phyloP scores from a whole-genome alignment of 2,888 invertebrate species.

The Metalampra italica region DNA sequence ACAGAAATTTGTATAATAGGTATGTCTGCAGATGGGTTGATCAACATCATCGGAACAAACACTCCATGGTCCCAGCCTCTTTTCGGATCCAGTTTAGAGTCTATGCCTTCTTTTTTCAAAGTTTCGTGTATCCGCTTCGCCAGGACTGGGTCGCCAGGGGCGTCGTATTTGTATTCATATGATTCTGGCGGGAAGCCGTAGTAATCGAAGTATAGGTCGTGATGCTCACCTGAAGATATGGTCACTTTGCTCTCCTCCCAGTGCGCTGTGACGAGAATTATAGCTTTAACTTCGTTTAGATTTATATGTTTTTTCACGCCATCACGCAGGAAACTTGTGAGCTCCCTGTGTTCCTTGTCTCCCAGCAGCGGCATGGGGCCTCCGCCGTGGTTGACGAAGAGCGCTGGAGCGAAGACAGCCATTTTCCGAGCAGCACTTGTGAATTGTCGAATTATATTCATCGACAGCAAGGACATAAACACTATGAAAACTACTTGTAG shows the following conservation, averaged over 20 bases:
- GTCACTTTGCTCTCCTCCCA: slow-evolving; percentile 64
- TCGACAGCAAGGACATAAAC: slow-evolving; percentile 63
- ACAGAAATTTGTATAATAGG: slow-evolving; percentile 68
- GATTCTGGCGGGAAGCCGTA: slow-evolving; percentile 70
- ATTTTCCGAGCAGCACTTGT: slow-evolving; percentile 49
- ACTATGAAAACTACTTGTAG: slow-evolving; percentile 61
- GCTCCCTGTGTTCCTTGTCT: slow-evolving; percentile 56
- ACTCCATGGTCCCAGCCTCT: slow-evolving; percentile 75
- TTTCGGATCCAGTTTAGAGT: slow-evolving; percentile 53
- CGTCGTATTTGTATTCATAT: slow-evolving; percentile 63
- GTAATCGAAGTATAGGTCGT: slow-evolving; percentile 66
- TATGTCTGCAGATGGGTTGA: slow-evolving; percentile 60
- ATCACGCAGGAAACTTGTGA: slow-evolving; percentile 58
- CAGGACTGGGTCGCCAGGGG: slow-evolving; percentile 57
- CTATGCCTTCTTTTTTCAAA: slow-evolving; percentile 51
- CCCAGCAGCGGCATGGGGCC: slow-evolving; percentile 65
- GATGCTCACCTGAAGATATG: slow-evolving; percentile 63
- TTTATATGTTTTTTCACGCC: slow-evolving; percentile 59
- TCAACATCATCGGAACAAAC: slow-evolving; percentile 71
- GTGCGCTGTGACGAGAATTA: slow-evolving; percentile 67
- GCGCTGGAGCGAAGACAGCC: slow-evolving; percentile 59
- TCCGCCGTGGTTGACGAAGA: slow-evolving; percentile 71
- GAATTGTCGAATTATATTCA: slow-evolving; percentile 64
- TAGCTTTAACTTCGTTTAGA: slow-evolving; percentile 57
- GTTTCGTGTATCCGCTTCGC: slow-evolving; percentile 50